Evolutionary conservation across 2,888 invertebrate genomes (phyloP), one percentile per base, ranked within the genome.

Genomic region (Dicyrtoma fusca): DNA sequence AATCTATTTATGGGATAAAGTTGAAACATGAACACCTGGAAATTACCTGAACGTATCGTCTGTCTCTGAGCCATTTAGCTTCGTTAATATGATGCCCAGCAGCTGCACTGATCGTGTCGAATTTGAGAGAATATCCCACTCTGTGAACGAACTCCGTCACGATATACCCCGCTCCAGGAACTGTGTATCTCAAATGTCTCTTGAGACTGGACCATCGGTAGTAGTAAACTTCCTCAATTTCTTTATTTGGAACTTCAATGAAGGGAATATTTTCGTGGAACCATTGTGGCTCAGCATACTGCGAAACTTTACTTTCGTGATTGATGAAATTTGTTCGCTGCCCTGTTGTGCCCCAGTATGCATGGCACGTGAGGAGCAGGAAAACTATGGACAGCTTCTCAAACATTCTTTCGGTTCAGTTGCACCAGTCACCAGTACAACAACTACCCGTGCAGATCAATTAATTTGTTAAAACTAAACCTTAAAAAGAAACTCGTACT

Each of bases 71-170:
- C 69, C 69, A 69, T 55, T 49, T 59, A 10, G 69, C 45, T 66
- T 79, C 79, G 26, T 77, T 75, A 21, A 79, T 78, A 51, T 79
- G 79, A 65, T 79, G 79, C 0, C 78, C 79, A 21, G 79, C 79
- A 1, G 79, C 79, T 21, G 77, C 79, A 69, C 75, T 76, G 17
- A 79, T 77, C 19, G 77, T 76, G 34, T 76, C 79, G 66, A 78
- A 78, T 55, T 79, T 79, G 45, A 73, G 74, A 4, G 76, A 69
- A 53, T 79, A 79, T 5, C 71, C 66, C 6, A 77, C 76, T 63
- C 75, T 74, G 51, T 78, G 79, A 61, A 78, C 77, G 59, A 79
- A 79, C 55, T 79, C 79, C 0, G 79, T 79, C 14, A 79, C 75
- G 53, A 72, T 72, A 57, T 76, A 79, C 0, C 79, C 79, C 4